These are phyloP conservation scores for Cheilosia pagana DNA, from an alignment of 2,888 invertebrate genomes.

Conservation along the genomic window DNA sequence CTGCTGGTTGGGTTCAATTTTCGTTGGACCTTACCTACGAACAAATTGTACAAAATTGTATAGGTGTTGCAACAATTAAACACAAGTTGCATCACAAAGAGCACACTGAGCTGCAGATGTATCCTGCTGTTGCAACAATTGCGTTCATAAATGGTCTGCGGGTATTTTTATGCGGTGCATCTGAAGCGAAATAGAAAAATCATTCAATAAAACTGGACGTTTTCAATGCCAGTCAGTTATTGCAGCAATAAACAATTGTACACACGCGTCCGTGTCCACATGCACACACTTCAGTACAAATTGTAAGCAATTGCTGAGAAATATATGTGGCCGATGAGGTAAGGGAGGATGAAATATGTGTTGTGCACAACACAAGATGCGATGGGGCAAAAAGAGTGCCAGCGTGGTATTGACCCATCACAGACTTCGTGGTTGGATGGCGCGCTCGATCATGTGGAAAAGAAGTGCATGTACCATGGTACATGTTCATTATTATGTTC, in stretches of 20 bases:
- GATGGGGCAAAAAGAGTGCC: constrained; percentile 13
- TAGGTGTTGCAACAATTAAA: constrained; percentile 8
- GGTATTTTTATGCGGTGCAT: not conserved
- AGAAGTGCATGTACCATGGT: constrained; percentile 29
- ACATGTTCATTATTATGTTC: constrained; percentile 59
- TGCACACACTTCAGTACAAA: constrained; percentile 21
- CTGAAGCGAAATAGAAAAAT: constrained; percentile 1
- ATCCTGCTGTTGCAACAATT: not conserved
- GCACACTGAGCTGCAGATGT: not conserved
- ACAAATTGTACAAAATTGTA: not conserved
- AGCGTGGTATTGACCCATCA: constrained; percentile 53
- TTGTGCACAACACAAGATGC: not conserved
- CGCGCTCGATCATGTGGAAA: constrained; percentile 42
- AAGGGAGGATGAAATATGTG: constrained; percentile 9
- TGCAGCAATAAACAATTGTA: constrained; percentile 35
- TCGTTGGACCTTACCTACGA: not conserved
- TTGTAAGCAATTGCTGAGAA: constrained; percentile 36
- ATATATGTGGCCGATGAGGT: constrained; percentile 7
- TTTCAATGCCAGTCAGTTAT: constrained; percentile 43
- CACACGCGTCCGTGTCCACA: constrained; percentile 8
- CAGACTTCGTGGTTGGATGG: constrained; percentile 4
- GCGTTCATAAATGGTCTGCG: constrained; percentile 14
- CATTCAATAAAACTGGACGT: constrained; percentile 29
- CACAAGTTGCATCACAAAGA: not conserved
- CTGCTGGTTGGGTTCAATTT: not conserved